A percentile compares a stretch with the other conserved stretches of the same genome.
Evolutionary conservation across 2,113 vertebrate genomes (phyloP).

Genomic region (Camelus dromedarius): DNA sequence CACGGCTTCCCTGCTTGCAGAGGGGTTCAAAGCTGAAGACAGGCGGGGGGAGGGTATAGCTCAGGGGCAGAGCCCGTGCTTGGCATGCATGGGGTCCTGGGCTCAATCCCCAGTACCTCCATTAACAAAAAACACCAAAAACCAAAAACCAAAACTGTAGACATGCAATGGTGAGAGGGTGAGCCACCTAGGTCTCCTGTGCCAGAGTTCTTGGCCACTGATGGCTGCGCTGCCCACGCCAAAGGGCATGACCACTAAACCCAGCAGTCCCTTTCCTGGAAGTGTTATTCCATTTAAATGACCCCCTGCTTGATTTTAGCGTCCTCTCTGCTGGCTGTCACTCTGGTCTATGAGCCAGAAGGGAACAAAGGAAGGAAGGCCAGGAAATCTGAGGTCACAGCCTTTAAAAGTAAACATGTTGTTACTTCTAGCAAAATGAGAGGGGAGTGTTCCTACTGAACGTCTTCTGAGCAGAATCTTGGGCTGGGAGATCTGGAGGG

Average conservation of each 20-base stretch:
- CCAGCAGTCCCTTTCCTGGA: background rate
- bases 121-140: too few species aligned
- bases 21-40: too few species aligned
- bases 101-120: too few species aligned
- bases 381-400: background rate
- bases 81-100: too few species aligned
- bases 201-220: background rate
- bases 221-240: fast-evolving
- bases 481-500: background rate
- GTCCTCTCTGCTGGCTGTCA: background rate
- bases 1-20: background rate
- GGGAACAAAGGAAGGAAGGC: background rate
- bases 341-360: background rate
- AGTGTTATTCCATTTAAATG: background rate
- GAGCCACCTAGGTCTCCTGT: fast-evolving
- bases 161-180: fast-evolving
- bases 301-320: background rate
- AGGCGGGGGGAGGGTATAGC: too few species aligned
- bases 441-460: too few species aligned
- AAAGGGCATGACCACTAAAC: fast-evolving
- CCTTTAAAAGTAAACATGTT: background rate
- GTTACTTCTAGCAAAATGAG: background rate
- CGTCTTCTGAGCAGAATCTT: background rate
- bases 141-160: background rate
- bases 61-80: too few species aligned